phyloP scores from a whole-genome alignment of 2,888 invertebrate genomes.

The Ophion ellenae region DNA sequence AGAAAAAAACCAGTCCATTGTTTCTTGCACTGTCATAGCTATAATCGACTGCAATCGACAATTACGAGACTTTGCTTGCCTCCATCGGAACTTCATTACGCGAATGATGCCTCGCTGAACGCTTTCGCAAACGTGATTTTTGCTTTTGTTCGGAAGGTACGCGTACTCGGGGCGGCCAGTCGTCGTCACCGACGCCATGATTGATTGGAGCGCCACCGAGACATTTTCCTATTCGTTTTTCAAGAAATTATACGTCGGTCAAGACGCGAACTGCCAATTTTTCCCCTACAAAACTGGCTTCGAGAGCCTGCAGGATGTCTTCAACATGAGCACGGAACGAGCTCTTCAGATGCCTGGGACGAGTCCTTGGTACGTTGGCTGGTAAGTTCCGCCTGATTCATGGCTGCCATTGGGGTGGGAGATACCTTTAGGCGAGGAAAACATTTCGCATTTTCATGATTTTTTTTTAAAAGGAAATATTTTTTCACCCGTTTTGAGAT shows the following conservation, averaged over 20 bases:
- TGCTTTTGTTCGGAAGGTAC: conserved; percentile 80
- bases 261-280: conserved; percentile 91
- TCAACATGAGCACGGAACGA: conserved; percentile 90
- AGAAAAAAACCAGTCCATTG: no score
- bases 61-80: neutral
- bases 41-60: no score
- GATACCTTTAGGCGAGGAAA: no score
- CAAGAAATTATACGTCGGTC: conserved; percentile 88
- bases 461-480: no score
- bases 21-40: no score
- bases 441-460: no score
- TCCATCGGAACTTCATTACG: neutral
- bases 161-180: conserved; percentile 93
- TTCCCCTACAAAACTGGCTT: conserved; percentile 97
- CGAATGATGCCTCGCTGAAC: no score
- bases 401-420: neutral
- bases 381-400: conserved; percentile 84
- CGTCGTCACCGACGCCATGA: conserved; percentile 92
- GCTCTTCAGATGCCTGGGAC: conserved; percentile 87
- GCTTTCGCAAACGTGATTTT: neutral
- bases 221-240: conserved; percentile 94
- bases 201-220: conserved; percentile 91
- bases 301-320: conserved; percentile 90
- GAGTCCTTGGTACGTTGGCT: conserved; percentile 90
- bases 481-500: no score